Base-by-base conservation (phyloP, 2,113 vertebrate genomes). In the Oreochromis spilurus region DNA sequence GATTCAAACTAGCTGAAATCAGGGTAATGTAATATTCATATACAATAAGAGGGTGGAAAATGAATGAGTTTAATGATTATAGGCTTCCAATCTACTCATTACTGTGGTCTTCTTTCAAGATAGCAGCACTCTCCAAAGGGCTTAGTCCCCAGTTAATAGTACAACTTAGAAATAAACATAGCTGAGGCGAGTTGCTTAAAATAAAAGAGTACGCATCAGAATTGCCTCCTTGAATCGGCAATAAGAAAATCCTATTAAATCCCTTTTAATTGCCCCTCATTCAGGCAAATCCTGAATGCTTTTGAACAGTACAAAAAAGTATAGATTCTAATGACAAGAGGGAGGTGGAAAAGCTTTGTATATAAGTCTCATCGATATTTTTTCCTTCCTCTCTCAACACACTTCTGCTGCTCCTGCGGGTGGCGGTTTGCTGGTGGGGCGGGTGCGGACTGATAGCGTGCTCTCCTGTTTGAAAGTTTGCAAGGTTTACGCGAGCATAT, bases 211-310 rank as follows among this genome's bases (percentile, higher is more conserved):
- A 88, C 83, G 84, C 86, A 89, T 89, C 81, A 19, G 52, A 87
- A 34, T 75, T 50, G 21, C 86, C 88, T 84, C 54, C 82, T 90
- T 80, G 83, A 91, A 78, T 91, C 79, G 53, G 80, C 84, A 92
- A 89, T 82, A 75, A 84, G 88, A n/a, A 93, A 94, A 93, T 89
- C 92, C 94, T 60, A 90, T 91, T 92, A 93, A 96, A 93, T 91
- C 90, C 86, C 78, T 85, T 88, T 92, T 96, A 95, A 92, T 84
- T 92, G 52, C 84, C 16, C 87, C 93, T 88, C 83, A 90, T 93
- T 94, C 83, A 92, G 84, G 85, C 90, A 91, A 92, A 91, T 93
- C 93, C 92, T 91, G 82, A 93, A 84, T 88, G 82, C 90, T 90
- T 89, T 88, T 85, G 92, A 92, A 93, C 91, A 95, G 91, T 93